Evolutionary conservation across 1,140 invertebrate genomes (phyloP), one percentile per base, ranked within the genome.

Genomic region (Sycophila sp.): DNA sequence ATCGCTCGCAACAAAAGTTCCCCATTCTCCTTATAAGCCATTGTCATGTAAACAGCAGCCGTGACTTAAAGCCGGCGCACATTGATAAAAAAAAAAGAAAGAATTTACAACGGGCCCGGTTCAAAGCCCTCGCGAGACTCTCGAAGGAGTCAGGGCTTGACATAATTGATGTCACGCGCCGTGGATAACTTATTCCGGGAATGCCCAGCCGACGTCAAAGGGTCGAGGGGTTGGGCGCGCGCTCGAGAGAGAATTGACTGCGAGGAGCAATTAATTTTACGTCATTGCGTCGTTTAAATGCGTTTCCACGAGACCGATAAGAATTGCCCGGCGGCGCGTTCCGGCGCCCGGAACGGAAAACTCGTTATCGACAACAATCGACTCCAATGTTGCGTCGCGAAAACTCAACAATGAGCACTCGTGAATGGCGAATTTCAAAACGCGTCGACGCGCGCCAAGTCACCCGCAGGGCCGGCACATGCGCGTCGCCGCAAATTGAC

Each of bases 311-410:
- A 10, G 51, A 5, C 1, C 10, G 22, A 66, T 55, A 56, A 55
- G 51, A 68, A 68, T 67, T 15, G 36, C 24, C 13, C 24, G 2
- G 26, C 49, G 15, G 24, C 10, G 38, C 38, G 30, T 11, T 7
- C 55, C 10, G 24, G 28, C 45, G 32, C 32, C n/a, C 30, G 56
- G 42, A 69, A 53, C 8, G 40, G 55, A 69, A 69, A 69, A 69
- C 67, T 69, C 67, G 59, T 69, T 69, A 69, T 60, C 68, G 49
- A 34, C 49, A 56, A 63, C 59, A 63, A 56, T 63, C 15, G 28
- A 56, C 36, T 51, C 42, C 13, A 49, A 51, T 59, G 55, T 62
- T 49, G 47, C 58, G 17, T 24, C 5, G 13, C 19, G 47, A 38
- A 63, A 69, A 63, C 34, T 55, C 47, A 51, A 68, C 42, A 59